These are phyloP conservation scores for Blastobasis adustella DNA, from an alignment of 2,888 invertebrate genomes.

Conservation along the genomic window DNA sequence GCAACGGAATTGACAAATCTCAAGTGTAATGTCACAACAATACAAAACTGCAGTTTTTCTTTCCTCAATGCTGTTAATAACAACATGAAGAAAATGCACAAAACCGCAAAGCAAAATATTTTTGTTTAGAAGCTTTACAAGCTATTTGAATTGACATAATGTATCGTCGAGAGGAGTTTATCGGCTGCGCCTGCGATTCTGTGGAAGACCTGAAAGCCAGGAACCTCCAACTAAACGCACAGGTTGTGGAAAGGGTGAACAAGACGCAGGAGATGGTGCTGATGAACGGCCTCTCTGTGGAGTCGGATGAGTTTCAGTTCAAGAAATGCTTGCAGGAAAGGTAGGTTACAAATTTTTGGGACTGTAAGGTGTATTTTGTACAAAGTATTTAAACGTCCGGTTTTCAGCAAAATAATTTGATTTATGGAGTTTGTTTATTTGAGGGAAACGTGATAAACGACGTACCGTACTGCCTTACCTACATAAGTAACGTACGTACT, in stretches of 20 bases:
- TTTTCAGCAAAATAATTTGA: too few relatives aligned
- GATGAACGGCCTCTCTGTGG: conserved; percentile 49
- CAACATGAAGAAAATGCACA: too few relatives aligned
- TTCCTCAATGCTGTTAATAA: too few relatives aligned
- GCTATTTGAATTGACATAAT: conserved; percentile 17
- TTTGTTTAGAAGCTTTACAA: not conserved
- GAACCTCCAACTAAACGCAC: conserved; percentile 41
- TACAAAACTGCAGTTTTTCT: too few relatives aligned
- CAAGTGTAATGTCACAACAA: too few relatives aligned
- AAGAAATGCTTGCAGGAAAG: conserved; percentile 48
- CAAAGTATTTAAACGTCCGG: too few relatives aligned
- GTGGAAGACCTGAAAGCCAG: conserved; percentile 29
- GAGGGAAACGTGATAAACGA: too few relatives aligned
- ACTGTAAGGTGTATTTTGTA: too few relatives aligned
- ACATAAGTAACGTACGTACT: too few relatives aligned
- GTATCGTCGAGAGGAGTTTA: conserved; percentile 32
- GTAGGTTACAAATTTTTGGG: conserved; percentile 16
- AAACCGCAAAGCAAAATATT: not conserved
- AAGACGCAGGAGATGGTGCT: conserved; percentile 51
- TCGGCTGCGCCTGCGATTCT: conserved; percentile 28
- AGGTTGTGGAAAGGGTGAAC: conserved; percentile 49
- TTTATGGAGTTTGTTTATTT: too few relatives aligned
- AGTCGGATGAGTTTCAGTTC: conserved; percentile 48
- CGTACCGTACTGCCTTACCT: too few relatives aligned
- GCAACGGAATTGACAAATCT: too few relatives aligned